Evolutionary conservation across 2,113 vertebrate genomes (phyloP), one percentile per base, ranked within the genome.

Genomic region (Lathamus discolor): DNA sequence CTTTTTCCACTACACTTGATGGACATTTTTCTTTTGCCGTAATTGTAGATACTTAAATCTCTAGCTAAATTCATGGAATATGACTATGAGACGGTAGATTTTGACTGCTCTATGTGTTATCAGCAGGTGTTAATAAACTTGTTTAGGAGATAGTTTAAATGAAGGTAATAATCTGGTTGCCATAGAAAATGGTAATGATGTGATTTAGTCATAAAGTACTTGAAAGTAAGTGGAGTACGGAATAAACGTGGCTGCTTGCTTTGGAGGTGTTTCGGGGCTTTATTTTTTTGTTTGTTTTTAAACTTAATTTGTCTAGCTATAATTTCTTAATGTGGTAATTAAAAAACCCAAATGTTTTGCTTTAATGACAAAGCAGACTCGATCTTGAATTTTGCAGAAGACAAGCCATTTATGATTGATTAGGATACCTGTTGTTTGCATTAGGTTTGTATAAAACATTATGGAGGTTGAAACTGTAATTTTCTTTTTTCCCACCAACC

Each of bases 401-500:
- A 51, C 51, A 86, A 31, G 24, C 25, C 70, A 52, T 51, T 86
- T 22, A 68, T 61, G 48, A 75, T 43, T 64, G 46, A 7, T 68
- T 87, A 91, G 69, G 12, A 22, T 82, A 83, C 46, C 19, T 4
- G 20, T 78, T 82, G 51, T 89, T 93, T 68, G 46, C 57, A 41
- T 83, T 57, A 52, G 37, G 4, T 61, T 95, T 93, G 33, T 67
- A n/a, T 90, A 39, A 69, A 96, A 86, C 49, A 9, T 95, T 87
- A 84, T 52, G 74, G 66, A 92, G 76, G n/a, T 96, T 93, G 49
- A 97, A 96, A 89, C 39, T 59, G 68, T 96, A 11, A 33, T 95
- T 83, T 87, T 68, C 4, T 88, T 86, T 91, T 11, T 9, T 69
- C 11, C 23, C 14, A 1, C 41, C 25, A 57, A 3, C 92, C 17